Percentiles rank a stretch among this genome's conserved stretches.
phyloP scores from a whole-genome alignment of 2,113 vertebrate genomes.

The Sterrhoptilus dennistouni region DNA sequence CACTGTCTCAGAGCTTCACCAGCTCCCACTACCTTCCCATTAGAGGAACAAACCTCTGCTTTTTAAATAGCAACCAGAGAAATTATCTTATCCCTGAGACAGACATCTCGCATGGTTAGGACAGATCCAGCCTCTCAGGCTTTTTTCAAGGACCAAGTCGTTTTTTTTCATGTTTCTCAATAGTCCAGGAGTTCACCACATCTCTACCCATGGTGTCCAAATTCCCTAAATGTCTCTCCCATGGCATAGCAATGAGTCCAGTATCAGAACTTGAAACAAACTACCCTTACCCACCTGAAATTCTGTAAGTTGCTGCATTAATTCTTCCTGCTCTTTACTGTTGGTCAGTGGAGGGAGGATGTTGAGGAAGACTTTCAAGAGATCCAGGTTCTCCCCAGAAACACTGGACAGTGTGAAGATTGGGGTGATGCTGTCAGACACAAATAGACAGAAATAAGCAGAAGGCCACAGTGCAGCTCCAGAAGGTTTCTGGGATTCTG shows the following conservation, averaged over 20 bases:
- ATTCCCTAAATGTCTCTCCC: not conserved
- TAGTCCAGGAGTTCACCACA: not conserved
- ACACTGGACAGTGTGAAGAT: slow-evolving; percentile 97
- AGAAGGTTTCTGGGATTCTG: not conserved
- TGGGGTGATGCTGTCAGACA: slow-evolving; percentile 87
- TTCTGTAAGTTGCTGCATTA: slow-evolving; percentile 97
- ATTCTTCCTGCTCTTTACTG: slow-evolving; percentile 95
- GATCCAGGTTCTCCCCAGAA: slow-evolving; percentile 91
- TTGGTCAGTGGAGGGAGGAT: slow-evolving; percentile 97
- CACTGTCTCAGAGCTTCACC: not conserved
- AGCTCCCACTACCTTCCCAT: not conserved
- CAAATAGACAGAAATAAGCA: slow-evolving; percentile 2
- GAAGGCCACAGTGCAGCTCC: not conserved
- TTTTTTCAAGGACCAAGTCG: not conserved
- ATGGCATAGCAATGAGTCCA: not conserved
- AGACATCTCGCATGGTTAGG: not conserved
- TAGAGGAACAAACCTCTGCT: not conserved
- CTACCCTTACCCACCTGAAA: slow-evolving; percentile 83
- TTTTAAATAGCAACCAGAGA: not conserved
- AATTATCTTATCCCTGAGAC: not conserved
- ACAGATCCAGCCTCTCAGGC: not conserved
- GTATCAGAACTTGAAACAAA: not conserved
- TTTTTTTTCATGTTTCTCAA: not conserved
- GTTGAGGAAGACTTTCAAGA: slow-evolving; percentile 96
- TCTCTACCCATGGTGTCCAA: not conserved